Evolutionary conservation across 2,888 invertebrate genomes (phyloP), one percentile per base, ranked within the genome.

Genomic region (Drosophila bunnanda): DNA sequence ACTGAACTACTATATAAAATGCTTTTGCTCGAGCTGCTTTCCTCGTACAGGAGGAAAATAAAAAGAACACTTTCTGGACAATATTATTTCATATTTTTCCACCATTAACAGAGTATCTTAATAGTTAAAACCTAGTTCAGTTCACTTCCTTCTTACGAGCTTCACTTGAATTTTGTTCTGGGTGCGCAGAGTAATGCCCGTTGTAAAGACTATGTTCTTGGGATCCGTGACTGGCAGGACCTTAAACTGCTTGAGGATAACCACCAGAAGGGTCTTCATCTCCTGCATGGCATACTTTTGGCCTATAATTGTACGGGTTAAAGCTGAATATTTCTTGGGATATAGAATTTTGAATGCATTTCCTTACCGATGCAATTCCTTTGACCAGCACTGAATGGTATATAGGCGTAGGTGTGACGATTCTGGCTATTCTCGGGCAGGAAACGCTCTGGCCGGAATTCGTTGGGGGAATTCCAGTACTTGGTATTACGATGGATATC

Each of bases 401-500:
- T 68, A 62, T 77, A 92, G 4, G 91, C 89, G 65, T 75, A 92
- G 0, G 90, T 88, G 70, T 91, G 91, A 2, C 88, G 77, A 30
- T 72, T 77, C 4, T 64, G 67, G 0, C 73, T 48, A 76, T 94
- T 93, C 81, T 95, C 94, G 0, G 94, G 93, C 7, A 80, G 55
- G 64, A 90, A 90, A 4, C 92, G 76, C 60, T 90, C 90, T 0
- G 92, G 92, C 4, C 78, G 75, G 59, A 91, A 92, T n/a, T 75
- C 76, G 1, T 89, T 72, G 0, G 92, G 90, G 1, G 85, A 62
- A 2, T 80, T 68, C 77, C 89, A 92, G 69, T 89, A 73, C 20
- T 83, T 82, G 0, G 85, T 75, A 80, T 89, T 83, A 17, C 88
- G 86, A 59, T 90, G 83, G 25, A 92, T 81, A 41, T 88, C 83